Conservation (phyloP, 2,888 invertebrate genomes). For the Kryphioiulus occultus region DNA sequence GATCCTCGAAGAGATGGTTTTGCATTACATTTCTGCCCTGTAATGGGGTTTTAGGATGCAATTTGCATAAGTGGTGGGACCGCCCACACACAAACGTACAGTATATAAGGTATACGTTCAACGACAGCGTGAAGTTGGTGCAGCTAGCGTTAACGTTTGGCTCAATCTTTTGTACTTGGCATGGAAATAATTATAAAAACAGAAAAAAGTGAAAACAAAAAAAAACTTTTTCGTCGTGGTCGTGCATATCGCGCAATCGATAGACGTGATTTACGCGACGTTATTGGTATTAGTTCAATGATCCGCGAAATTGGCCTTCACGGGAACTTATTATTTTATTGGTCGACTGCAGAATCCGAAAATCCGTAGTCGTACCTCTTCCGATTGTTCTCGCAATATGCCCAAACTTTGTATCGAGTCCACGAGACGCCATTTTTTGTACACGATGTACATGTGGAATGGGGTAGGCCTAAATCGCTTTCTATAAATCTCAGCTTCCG, state of each 20-base stretch:
- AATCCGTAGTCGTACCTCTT: neutral
- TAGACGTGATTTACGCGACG: constrained; percentile 26
- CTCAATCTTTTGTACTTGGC: neutral
- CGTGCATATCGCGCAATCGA: constrained; percentile 1
- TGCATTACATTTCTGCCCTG: neutral
- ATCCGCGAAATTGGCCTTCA: constrained; percentile 26
- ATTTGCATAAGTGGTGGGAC: neutral
- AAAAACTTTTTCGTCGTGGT: neutral
- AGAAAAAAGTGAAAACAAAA: neutral
- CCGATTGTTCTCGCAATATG: neutral
- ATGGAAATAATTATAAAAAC: constrained; percentile 15
- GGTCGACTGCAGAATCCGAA: neutral
- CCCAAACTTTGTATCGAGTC: neutral
- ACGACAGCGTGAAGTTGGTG: neutral
- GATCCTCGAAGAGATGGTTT: neutral
- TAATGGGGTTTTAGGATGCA: neutral
- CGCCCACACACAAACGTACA: neutral
- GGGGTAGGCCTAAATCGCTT: neutral
- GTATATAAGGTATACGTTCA: neutral
- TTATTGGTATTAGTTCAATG: constrained; percentile 35
- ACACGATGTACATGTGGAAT: neutral
- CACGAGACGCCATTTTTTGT: neutral
- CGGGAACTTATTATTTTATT: neutral
- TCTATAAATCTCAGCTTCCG: neutral
- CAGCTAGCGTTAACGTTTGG: neutral